Percentiles rank a stretch among this genome's conserved stretches.
These are phyloP conservation scores for Hemibagrus guttatus DNA, from an alignment of 2,797 vertebrate genomes.

Conservation along the genomic window DNA sequence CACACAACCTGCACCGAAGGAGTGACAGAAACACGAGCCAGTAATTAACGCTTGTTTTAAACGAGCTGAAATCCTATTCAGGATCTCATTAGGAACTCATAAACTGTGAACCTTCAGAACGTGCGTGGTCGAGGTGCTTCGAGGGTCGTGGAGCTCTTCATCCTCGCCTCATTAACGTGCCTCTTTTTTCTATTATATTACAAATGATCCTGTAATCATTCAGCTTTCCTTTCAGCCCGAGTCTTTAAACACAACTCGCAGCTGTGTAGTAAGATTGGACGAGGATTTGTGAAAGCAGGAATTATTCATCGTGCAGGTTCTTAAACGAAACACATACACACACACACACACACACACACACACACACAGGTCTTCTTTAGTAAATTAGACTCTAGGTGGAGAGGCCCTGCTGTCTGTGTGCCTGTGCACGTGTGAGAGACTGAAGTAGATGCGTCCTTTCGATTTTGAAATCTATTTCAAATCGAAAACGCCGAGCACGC, in stretches of 20 bases:
- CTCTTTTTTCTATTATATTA: background rate
- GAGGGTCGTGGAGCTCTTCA: background rate
- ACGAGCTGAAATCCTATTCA: background rate
- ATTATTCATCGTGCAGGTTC: background rate
- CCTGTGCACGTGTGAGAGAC: background rate
- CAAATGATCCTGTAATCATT: constrained; percentile 6
- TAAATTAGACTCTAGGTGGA: background rate
- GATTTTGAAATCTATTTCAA: background rate
- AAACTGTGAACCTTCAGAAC: too few species aligned
- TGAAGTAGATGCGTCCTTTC: background rate
- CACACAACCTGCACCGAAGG: background rate
- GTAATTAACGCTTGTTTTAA: background rate
- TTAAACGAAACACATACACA: background rate
- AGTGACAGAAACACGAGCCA: background rate
- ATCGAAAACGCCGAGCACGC: background rate
- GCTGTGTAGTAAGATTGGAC: background rate
- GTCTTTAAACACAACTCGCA: background rate
- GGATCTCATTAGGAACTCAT: background rate
- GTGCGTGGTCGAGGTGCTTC: background rate
- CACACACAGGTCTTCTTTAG: background rate
- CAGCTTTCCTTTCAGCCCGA: background rate
- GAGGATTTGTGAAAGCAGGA: background rate
- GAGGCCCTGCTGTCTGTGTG: background rate
- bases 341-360: background rate
- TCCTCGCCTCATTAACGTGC: background rate